Percentiles rank a stretch among this genome's conserved stretches.
phyloP scores from a whole-genome alignment of 2,797 vertebrate species.

The Pteropus rufus region DNA sequence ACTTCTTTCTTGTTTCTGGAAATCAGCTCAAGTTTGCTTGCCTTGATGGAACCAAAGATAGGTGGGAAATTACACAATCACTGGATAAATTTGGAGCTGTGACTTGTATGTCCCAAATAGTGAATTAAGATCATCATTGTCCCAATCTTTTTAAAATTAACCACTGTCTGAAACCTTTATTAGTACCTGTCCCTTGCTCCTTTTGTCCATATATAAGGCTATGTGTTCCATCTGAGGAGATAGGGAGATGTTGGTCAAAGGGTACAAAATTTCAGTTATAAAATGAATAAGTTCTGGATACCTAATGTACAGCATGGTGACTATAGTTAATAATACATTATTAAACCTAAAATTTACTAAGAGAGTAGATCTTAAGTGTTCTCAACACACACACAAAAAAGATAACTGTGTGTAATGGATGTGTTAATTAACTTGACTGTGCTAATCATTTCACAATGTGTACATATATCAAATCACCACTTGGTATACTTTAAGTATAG shows the following conservation, averaged over 20 bases:
- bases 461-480: neutral
- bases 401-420: neutral
- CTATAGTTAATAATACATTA: neutral
- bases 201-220: neutral
- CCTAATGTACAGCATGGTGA: neutral
- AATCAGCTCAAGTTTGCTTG: neutral
- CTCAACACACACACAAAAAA: neutral
- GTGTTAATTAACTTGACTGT: neutral
- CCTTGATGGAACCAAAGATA: neutral
- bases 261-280: neutral
- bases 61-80: neutral
- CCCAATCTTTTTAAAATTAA: neutral
- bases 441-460: neutral
- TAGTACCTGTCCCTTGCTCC: neutral
- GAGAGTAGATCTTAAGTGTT: neutral
- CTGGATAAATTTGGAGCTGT: neutral
- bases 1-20: neutral
- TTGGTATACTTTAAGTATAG: neutral
- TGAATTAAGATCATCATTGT: neutral
- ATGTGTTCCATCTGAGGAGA: neutral
- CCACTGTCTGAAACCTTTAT: neutral
- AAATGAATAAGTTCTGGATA: neutral
- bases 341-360: neutral
- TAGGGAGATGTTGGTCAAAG: neutral
- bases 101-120: neutral